A percentile compares a stretch with the other conserved stretches of the same genome.
These are phyloP conservation scores for Nannoperca obscura DNA, from an alignment of 2,797 vertebrate species.

Conservation along the genomic window DNA sequence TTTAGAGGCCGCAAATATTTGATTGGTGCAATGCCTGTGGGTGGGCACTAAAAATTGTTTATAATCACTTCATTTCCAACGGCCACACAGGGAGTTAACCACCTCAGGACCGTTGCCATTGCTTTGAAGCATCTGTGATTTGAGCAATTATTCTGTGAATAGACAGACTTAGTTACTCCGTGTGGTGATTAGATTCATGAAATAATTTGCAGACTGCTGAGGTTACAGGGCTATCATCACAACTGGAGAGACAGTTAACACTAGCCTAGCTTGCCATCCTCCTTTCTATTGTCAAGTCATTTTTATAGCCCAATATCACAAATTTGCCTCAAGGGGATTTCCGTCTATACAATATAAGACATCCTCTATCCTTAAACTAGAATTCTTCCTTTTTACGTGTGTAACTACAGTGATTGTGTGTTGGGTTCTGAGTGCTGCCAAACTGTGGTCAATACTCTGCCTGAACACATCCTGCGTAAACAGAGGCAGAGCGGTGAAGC, in stretches of 20 bases:
- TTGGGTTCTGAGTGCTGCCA: no score
- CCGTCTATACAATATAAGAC: no score
- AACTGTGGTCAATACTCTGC: no score
- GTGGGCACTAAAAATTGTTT: not conserved
- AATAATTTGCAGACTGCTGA: not conserved
- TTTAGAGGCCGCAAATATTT: not conserved
- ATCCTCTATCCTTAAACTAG: no score
- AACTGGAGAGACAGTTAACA: not conserved
- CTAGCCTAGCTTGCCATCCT: no score
- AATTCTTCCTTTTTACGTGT: no score
- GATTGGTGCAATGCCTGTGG: conserved; percentile 1
- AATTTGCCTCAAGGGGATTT: not conserved
- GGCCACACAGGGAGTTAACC: not conserved
- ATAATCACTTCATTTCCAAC: not conserved
- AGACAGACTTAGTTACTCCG: not conserved
- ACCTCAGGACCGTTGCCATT: not conserved
- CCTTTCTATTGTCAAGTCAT: not conserved
- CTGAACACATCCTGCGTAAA: no score
- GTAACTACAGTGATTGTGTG: no score
- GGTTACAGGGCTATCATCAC: not conserved
- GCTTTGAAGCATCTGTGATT: no score
- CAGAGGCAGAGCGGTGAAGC: no score
- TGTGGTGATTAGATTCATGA: not conserved
- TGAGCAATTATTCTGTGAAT: not conserved
- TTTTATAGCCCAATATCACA: not conserved